Conservation (phyloP, 2,888 invertebrate species). For the Monochamus alternatus region DNA sequence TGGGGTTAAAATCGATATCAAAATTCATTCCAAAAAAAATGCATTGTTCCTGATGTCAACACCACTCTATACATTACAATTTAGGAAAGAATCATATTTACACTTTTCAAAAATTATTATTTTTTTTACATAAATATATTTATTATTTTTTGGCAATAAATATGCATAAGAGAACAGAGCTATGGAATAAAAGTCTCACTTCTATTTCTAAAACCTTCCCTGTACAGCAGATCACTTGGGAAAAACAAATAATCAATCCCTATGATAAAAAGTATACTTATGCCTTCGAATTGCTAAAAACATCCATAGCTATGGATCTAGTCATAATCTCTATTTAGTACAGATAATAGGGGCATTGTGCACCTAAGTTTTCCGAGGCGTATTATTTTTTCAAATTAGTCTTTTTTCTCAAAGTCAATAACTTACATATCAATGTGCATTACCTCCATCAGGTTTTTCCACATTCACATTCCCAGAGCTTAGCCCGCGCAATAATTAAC, state of each 20-base stretch:
- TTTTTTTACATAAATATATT: not conserved
- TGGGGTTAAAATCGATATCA: too few relatives aligned
- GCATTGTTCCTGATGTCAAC: too few relatives aligned
- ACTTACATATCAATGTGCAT: slow-evolving; percentile 13
- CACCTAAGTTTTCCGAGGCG: slow-evolving; percentile 5
- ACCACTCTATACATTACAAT: not conserved
- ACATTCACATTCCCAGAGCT: slow-evolving; percentile 43
- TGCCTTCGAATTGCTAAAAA: not conserved
- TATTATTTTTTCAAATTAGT: slow-evolving; percentile 1
- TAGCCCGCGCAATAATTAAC: slow-evolving; percentile 39
- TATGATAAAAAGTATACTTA: not conserved
- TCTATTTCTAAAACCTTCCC: not conserved
- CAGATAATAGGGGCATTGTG: not conserved
- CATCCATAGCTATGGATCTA: not conserved
- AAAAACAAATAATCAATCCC: slow-evolving; percentile 3
- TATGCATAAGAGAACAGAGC: not conserved
- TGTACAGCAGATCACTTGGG: not conserved
- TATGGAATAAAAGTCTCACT: not conserved
- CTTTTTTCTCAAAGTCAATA: slow-evolving; percentile 28
- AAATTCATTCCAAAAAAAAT: too few relatives aligned
- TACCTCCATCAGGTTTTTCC: slow-evolving; percentile 1
- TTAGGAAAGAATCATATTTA: not conserved
- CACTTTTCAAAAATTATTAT: not conserved
- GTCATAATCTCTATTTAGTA: not conserved
- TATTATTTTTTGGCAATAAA: not conserved